Base-by-base conservation (phyloP, 2,113 vertebrate genomes). In the Phrynocephalus versicolor region DNA sequence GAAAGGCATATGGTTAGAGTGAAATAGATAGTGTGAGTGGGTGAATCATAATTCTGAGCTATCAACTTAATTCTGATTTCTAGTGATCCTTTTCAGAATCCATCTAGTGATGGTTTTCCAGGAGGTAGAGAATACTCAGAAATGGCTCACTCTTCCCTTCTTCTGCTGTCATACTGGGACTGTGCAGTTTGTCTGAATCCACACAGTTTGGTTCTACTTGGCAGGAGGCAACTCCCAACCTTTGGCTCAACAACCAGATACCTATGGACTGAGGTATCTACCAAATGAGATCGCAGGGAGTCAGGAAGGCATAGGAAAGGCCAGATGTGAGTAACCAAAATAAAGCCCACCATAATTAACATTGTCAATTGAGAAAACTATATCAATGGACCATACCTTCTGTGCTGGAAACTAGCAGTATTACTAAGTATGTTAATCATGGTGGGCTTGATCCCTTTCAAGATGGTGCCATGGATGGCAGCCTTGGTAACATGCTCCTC, bases 1-100 rank as follows among this genome's bases (percentile, higher is more conserved):
- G 90, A 95, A 94, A 95, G 93, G 91, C 91, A 77, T 93, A 94
- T 91, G 94, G 95, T 94, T 94, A 92, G 94, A 95, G 94, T 93
- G 95, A 96, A 94, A 95, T 95, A 96, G 96, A 95, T 95, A 95
- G 96, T 93, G 92, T 71, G 92, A 92, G 95, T 95, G 95, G 95
- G 96, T 88, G 95, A 94, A 94, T 95, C n/a, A 94, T 94, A 90
- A 94, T 95, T 92, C 95, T 94, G 95, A 94, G 95, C n/a, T n/a
- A n/a, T n/a, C n/a, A n/a, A n/a, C n/a, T n/a, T n/a, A n/a, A n/a
- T n/a, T n/a, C n/a, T n/a, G n/a, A n/a, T n/a, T n/a, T n/a, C n/a
- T n/a, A n/a, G n/a, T n/a, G n/a, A n/a, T n/a, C n/a, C n/a, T n/a
- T n/a, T n/a, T n/a, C n/a, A n/a, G n/a, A n/a, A n/a, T n/a, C n/a